phyloP scores from a whole-genome alignment of 1,140 invertebrate genomes.

The Dryas iulia region DNA sequence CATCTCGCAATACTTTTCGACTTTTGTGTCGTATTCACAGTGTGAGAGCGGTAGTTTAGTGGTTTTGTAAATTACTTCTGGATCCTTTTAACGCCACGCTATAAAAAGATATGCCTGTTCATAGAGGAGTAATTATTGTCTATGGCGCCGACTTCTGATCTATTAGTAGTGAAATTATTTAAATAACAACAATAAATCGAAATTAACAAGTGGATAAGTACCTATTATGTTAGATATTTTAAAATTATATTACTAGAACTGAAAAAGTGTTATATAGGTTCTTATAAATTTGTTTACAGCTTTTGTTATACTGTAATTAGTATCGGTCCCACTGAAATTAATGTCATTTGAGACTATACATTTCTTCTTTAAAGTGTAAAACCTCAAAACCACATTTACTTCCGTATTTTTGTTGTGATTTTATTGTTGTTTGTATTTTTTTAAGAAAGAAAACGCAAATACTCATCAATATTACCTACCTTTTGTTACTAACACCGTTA shows the following conservation, averaged over 20 bases:
- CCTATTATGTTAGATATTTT: no score
- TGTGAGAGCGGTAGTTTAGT: slow-evolving; percentile 55
- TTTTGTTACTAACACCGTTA: slow-evolving; percentile 22
- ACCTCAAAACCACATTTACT: slow-evolving; percentile 56
- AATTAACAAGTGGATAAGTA: not conserved
- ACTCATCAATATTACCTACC: slow-evolving; percentile 18
- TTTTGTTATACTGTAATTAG: not conserved
- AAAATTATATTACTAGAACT: no score
- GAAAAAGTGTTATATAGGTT: no score
- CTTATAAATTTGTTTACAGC: not conserved
- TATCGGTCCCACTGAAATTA: not conserved
- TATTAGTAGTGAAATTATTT: not conserved
- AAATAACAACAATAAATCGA: not conserved
- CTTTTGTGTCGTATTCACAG: slow-evolving; percentile 64
- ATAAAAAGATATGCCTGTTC: slow-evolving; percentile 14
- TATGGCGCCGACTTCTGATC: not conserved
- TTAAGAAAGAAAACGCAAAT: slow-evolving; percentile 13
- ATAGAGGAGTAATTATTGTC: slow-evolving; percentile 16
- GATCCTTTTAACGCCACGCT: slow-evolving; percentile 40
- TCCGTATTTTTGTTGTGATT: slow-evolving; percentile 64
- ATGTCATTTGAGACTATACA: slow-evolving; percentile 8
- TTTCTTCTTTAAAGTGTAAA: slow-evolving; percentile 42
- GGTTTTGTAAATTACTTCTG: slow-evolving; percentile 63
- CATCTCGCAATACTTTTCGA: slow-evolving; percentile 60
- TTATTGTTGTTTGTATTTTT: slow-evolving; percentile 38